Evolutionary conservation across 2,113 vertebrate species (phyloP), one percentile per base, ranked within the genome.

Genomic region (Steatornis caripensis): DNA sequence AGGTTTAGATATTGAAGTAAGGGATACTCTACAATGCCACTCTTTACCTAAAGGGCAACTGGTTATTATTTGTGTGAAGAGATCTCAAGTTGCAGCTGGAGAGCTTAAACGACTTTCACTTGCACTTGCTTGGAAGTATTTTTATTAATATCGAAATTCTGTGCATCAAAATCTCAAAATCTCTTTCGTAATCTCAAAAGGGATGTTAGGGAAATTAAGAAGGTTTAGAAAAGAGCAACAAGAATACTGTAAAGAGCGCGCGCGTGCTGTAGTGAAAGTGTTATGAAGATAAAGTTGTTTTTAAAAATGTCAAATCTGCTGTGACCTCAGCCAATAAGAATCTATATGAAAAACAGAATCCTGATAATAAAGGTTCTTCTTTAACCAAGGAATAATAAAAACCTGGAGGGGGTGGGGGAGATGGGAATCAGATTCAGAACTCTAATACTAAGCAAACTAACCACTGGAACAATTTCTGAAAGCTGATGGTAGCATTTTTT

Each of bases 1-100:
- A 78, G 61, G n/a, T 77, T 79, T 71, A 93, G 45, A n/a, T 91
- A 91, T 79, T 81, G 93, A 87, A 87, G 69, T 48, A 87, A 76
- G 18, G 23, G 45, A 84, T 34, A 7, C 20, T 76, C 90, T 76
- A 84, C 77, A 41, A 8, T 61, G 65, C 17, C 45, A 58, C 61
- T 75, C 46, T 58, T 84, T 87, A 76, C 61, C 69, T 37, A 57
- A 85, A 89, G 61, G 81, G 61, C 34, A 87, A 94, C 23, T 48
- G 72, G 72, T 15, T 57, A 20, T 66, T 81, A 11, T 84, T 91
- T 91, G 43, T 49, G 48, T 79, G 87, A 95, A 89, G 58, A 93
- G 19, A 72, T 78, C 76, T 81, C 69, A 84, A 77, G 39, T 12
- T 84, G 51, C 14, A 48, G 46, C 8, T 92, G 91, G 46, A 77